Base-by-base conservation (phyloP, 1,140 invertebrate genomes). In the Drosophila aff. region DNA sequence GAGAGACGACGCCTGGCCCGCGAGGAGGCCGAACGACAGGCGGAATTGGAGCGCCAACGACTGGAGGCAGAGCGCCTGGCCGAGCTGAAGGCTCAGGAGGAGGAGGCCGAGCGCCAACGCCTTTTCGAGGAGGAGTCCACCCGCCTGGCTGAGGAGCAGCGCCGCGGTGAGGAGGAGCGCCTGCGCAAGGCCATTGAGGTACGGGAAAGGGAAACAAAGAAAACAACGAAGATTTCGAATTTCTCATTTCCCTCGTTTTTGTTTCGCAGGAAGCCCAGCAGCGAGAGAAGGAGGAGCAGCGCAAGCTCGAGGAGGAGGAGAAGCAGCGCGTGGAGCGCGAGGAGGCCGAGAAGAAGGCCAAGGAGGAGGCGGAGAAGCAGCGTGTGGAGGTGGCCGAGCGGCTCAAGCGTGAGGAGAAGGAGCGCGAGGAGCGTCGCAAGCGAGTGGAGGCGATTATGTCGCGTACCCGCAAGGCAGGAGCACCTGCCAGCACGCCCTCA, bases 21-120 rank as follows among this genome's bases (percentile, higher is more conserved):
- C 41, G 97, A 98, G 93, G 96, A 98, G 93, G 96, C 96, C 47
- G 97, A 98, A 94, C 93, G 96, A 67, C 96, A 97, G 94, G 96
- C 96, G 15, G 97, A 98, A 93, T 93, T 96, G 28, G 97, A 97
- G 93, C 94, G 96, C 69, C 95, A 95, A 90, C 94, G 96, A 91
- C 95, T 96, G 71, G 96, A 97, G 92, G 95, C 95, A 15, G 95
- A 96, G 81, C 94, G 95, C 58, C 96, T 97, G 92, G 95, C 95
- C 44, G 96, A 97, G 93, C 90, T 95, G 64, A 94, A 96, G 85
- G 94, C 95, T n/a, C 94, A 94, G 63, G 97, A 97, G 86, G 97
- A 97, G 59, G 97, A 98, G 91, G 97, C 97, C 86, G 97, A 97
- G 92, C 95, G 97, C 71, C 96, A 97, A 81, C 94, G 96, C 46